These are phyloP conservation scores for Boloria selene DNA, from an alignment of 2,888 invertebrate species.

Conservation along the genomic window DNA sequence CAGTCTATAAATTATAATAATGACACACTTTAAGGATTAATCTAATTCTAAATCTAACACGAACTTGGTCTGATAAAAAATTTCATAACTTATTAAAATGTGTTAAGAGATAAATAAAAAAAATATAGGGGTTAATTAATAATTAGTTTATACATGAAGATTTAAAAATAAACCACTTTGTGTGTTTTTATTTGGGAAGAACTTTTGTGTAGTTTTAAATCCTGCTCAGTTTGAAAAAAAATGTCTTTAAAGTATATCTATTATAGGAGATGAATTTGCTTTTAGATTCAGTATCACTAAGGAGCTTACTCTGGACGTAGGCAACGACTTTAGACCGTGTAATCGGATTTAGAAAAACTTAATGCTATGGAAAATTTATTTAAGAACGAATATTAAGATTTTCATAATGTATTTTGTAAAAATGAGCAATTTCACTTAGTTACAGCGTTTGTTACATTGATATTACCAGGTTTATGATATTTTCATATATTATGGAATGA, in stretches of 20 bases:
- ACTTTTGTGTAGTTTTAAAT: not conserved
- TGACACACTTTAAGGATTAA: too few relatives aligned
- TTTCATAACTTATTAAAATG: too few relatives aligned
- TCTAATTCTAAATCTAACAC: too few relatives aligned
- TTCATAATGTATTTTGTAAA: not conserved
- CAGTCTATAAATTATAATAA: too few relatives aligned
- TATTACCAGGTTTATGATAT: too few relatives aligned
- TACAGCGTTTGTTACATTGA: not conserved
- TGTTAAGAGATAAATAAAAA: too few relatives aligned
- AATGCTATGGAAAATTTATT: slow-evolving; percentile 21
- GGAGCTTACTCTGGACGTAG: slow-evolving; percentile 42
- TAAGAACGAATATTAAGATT: slow-evolving; percentile 5
- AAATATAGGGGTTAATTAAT: too few relatives aligned
- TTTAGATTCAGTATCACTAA: slow-evolving; percentile 40
- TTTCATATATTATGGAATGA: too few relatives aligned
- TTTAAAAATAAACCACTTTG: too few relatives aligned
- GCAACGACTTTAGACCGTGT: slow-evolving; percentile 41
- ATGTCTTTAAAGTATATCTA: slow-evolving; percentile 37
- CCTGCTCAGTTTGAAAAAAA: slow-evolving; percentile 16
- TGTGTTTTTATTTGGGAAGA: too few relatives aligned
- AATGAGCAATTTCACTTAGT: not conserved
- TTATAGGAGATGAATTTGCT: slow-evolving; percentile 41
- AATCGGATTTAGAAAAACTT: slow-evolving; percentile 40
- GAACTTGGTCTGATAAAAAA: too few relatives aligned
- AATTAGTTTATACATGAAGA: too few relatives aligned